These are phyloP conservation scores for Seriola rivoliana DNA, from an alignment of 2,113 vertebrate genomes.

Conservation along the genomic window DNA sequence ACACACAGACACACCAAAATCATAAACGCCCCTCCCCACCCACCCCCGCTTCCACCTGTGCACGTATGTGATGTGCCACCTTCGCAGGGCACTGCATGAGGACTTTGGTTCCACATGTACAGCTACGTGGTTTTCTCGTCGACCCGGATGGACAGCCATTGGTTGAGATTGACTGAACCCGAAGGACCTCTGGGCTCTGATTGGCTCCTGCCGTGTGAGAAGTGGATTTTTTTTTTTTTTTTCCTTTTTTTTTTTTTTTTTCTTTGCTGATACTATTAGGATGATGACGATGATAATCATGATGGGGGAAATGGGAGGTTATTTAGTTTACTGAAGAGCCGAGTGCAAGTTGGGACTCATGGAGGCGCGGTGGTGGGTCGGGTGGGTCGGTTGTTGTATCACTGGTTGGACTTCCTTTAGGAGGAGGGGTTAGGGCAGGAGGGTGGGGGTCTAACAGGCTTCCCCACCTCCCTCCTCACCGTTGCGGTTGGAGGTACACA, in stretches of 20 bases:
- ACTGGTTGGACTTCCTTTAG: constrained; percentile 67
- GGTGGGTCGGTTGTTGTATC: constrained; percentile 56
- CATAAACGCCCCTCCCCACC: constrained; percentile 12
- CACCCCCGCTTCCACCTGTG: constrained; percentile 61
- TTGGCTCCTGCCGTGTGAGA: constrained; percentile 68
- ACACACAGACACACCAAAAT: constrained; percentile 30
- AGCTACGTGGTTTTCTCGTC: constrained; percentile 65
- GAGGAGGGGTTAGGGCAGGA: constrained; percentile 30
- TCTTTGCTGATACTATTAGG: constrained; percentile 49
- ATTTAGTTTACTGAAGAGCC: constrained; percentile 61
- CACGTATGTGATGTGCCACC: constrained; percentile 73
- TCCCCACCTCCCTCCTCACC: constrained; percentile 38
- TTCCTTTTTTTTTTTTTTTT: background rate
- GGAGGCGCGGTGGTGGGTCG: constrained; percentile 35
- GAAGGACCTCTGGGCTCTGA: constrained; percentile 69
- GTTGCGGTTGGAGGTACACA: constrained; percentile 50
- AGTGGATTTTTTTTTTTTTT: constrained; percentile 57
- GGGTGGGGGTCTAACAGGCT: constrained; percentile 2
- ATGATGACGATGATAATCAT: constrained; percentile 69
- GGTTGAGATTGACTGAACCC: constrained; percentile 63
- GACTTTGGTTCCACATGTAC: constrained; percentile 76
- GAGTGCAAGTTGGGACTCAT: constrained; percentile 58
- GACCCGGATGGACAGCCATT: constrained; percentile 59
- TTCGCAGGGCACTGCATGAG: constrained; percentile 74
- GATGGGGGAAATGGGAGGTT: constrained; percentile 58